phyloP scores from a whole-genome alignment of 2,888 invertebrate genomes.

The Plagodis dolabraria region DNA sequence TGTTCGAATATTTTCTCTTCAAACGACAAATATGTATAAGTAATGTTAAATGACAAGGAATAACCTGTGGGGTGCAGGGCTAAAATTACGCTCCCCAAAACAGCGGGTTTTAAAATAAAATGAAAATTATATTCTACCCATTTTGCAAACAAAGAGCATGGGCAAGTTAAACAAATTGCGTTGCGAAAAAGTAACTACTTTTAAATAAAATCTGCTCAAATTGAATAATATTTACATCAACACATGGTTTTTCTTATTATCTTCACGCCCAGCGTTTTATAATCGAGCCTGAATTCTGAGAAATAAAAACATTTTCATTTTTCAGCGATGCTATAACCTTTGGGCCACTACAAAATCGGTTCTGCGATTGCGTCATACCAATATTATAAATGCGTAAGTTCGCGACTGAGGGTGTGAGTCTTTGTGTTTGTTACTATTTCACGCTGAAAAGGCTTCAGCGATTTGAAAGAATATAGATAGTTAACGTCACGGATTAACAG shows the following conservation, averaged over 20 bases:
- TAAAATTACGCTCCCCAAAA: no score
- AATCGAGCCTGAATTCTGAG: neutral
- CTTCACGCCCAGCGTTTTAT: neutral
- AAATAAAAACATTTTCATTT: slow-evolving; percentile 12
- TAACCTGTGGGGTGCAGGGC: no score
- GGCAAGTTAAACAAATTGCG: no score
- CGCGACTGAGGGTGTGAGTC: neutral
- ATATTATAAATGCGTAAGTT: neutral
- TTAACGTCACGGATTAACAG: neutral
- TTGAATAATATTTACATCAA: neutral
- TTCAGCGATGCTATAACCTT: slow-evolving; percentile 1
- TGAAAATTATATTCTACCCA: no score
- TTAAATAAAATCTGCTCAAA: no score
- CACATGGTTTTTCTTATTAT: neutral
- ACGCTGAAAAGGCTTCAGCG: neutral
- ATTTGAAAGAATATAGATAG: neutral
- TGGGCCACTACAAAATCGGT: neutral
- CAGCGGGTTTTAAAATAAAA: no score
- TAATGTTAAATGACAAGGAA: no score
- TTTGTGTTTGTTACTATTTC: neutral
- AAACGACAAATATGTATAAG: no score
- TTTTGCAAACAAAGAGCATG: no score
- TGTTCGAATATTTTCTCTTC: no score
- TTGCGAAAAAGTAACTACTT: no score
- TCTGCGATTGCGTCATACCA: neutral